phyloP scores from a whole-genome alignment of 1,140 invertebrate genomes.

The Bilobella aurantiaca region DNA sequence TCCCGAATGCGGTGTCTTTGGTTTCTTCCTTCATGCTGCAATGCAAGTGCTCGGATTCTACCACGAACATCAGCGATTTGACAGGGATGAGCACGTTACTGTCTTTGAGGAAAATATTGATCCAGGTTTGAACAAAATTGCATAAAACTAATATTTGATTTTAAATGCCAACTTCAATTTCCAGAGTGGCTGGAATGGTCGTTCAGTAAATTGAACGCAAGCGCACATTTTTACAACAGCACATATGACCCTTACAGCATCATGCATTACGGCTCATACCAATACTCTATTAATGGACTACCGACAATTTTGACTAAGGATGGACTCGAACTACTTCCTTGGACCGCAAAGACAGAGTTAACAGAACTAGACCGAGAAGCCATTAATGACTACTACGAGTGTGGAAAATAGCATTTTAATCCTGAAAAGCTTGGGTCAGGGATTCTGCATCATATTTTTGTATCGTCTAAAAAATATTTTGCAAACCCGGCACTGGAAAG shows the following conservation, averaged over 20 bases:
- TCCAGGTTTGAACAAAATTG: conserved; percentile 4
- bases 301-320: conserved; percentile 1
- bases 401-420: neutral
- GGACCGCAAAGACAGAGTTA: conserved; percentile 1
- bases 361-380: neutral
- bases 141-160: neutral
- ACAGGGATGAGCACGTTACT: conserved; percentile 1
- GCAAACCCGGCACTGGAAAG: too few relatives aligned
- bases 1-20: neutral
- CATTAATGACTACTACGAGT: conserved; percentile 4
- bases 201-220: neutral
- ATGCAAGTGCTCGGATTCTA: conserved; percentile 9
- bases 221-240: neutral
- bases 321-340: neutral
- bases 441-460: too few relatives aligned
- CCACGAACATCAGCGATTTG: conserved; percentile 9
- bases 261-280: conserved; percentile 13
- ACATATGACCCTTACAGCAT: conserved; percentile 10
- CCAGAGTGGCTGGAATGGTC: neutral
- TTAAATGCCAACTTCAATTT: neutral
- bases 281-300: conserved; percentile 2
- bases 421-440: neutral
- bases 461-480: too few relatives aligned
- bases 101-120: neutral
- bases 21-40: neutral